phyloP scores from a whole-genome alignment of 2,888 invertebrate species.

The Arrhopalites spinosus region DNA sequence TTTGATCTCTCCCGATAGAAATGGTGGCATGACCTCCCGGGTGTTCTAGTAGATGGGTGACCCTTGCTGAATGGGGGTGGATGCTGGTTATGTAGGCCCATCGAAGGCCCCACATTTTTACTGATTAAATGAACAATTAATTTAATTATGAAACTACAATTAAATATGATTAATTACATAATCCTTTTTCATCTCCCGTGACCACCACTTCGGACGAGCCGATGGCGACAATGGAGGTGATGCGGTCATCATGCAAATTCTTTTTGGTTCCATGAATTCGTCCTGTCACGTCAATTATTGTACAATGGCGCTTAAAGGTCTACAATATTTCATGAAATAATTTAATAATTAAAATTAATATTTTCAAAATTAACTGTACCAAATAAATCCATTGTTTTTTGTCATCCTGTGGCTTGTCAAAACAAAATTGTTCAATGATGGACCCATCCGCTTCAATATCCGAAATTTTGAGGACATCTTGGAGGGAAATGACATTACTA shows the following conservation, averaged over 20 bases:
- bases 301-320: slow-evolving; percentile 49
- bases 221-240: slow-evolving; percentile 49
- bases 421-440: slow-evolving; percentile 48
- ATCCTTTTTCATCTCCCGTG: slow-evolving; percentile 55
- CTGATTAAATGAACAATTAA: slow-evolving; percentile 17
- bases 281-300: slow-evolving; percentile 52
- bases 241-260: slow-evolving; percentile 48
- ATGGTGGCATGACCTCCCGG: slow-evolving; percentile 49
- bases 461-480: slow-evolving; percentile 52
- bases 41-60: slow-evolving; percentile 52
- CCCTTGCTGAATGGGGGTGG: slow-evolving; percentile 45
- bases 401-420: slow-evolving; percentile 52
- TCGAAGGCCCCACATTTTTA: slow-evolving; percentile 54
- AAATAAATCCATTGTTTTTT: slow-evolving; percentile 55
- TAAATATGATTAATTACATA: slow-evolving; percentile 29
- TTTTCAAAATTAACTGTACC: too few relatives aligned
- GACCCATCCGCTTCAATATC: slow-evolving; percentile 52
- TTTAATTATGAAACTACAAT: neutral
- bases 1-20: slow-evolving; percentile 51
- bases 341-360: too few relatives aligned
- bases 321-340: too few relatives aligned
- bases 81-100: slow-evolving; percentile 50
- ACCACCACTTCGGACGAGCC: slow-evolving; percentile 54
- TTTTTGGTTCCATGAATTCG: slow-evolving; percentile 54
- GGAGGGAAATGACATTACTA: slow-evolving; percentile 50